A percentile compares a stretch with the other conserved stretches of the same genome.
Conservation (phyloP, 1,140 invertebrate species). For the Camponotus floridanus region DNA sequence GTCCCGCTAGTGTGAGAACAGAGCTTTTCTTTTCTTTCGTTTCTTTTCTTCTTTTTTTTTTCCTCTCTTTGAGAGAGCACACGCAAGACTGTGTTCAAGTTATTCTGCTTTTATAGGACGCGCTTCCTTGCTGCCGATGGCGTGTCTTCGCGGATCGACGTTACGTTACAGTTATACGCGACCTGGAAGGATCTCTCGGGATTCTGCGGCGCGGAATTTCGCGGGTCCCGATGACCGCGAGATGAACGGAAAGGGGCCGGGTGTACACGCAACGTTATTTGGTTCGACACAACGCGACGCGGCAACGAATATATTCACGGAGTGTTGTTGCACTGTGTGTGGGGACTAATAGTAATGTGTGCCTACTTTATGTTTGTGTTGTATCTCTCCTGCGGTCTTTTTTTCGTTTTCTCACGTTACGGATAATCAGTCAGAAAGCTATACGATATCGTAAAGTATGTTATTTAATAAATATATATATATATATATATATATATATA, state of each 20-base stretch:
- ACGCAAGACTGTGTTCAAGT: slow-evolving; percentile 48
- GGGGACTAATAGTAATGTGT: slow-evolving; percentile 19
- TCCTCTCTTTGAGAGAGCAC: slow-evolving; percentile 24
- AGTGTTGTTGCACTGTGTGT: slow-evolving; percentile 20
- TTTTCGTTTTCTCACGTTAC: slow-evolving; percentile 77
- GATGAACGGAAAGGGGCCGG: slow-evolving; percentile 13
- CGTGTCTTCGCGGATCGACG: slow-evolving; percentile 34
- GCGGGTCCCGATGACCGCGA: slow-evolving; percentile 35
- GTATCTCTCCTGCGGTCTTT: slow-evolving; percentile 24
- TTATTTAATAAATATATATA: slow-evolving; percentile 80
- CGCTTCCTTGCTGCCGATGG: slow-evolving; percentile 42
- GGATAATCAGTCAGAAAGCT: slow-evolving; percentile 85
- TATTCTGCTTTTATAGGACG: slow-evolving; percentile 30
- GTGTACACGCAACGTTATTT: slow-evolving; percentile 40
- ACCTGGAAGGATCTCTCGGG: slow-evolving; percentile 24
- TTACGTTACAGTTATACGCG: slow-evolving; percentile 35
- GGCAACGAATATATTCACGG: slow-evolving; percentile 21
- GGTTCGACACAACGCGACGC: slow-evolving; percentile 57
- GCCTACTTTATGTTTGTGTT: slow-evolving; percentile 45
- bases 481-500: slow-evolving; percentile 81
- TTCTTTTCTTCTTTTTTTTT: slow-evolving; percentile 13
- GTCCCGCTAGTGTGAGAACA: slow-evolving; percentile 55
- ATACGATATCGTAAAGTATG: slow-evolving; percentile 80
- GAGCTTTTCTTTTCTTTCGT: slow-evolving; percentile 24
- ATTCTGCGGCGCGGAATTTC: slow-evolving; percentile 39